phyloP scores from a whole-genome alignment of 2,888 invertebrate species.

The Lycophotia porphyrea region DNA sequence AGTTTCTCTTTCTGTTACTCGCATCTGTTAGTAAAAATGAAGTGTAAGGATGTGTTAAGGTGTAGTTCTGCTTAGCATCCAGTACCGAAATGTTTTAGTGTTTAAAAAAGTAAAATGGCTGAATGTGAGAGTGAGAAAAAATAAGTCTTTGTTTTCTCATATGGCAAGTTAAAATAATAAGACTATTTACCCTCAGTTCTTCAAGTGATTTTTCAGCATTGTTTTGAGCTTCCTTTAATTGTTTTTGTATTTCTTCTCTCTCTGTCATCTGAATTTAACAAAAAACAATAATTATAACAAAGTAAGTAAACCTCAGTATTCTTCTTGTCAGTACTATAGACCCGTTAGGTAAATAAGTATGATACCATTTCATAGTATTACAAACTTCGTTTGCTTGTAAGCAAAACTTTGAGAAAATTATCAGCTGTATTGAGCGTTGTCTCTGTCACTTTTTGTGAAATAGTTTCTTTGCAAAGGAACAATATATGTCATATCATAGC shows the following conservation, averaged over 20 bases:
- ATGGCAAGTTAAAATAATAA: slow-evolving; percentile 10
- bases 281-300: neutral
- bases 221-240: slow-evolving; percentile 77
- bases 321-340: neutral
- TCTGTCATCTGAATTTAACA: slow-evolving; percentile 75
- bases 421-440: neutral
- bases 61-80: neutral
- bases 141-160: neutral
- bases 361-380: neutral
- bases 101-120: neutral
- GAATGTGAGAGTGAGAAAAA: neutral
- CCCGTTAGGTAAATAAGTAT: neutral
- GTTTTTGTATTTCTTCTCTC: slow-evolving; percentile 80
- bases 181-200: slow-evolving; percentile 76
- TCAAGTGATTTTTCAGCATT: slow-evolving; percentile 79
- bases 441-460: neutral
- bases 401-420: neutral
- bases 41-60: neutral
- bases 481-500: neutral
- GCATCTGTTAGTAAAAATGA: slow-evolving; percentile 68
- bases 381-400: too few species aligned
- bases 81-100: neutral
- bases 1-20: slow-evolving; percentile 80
- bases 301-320: neutral
- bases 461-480: neutral